phyloP scores from a whole-genome alignment of 2,888 invertebrate genomes.

The Steromphala cineraria region DNA sequence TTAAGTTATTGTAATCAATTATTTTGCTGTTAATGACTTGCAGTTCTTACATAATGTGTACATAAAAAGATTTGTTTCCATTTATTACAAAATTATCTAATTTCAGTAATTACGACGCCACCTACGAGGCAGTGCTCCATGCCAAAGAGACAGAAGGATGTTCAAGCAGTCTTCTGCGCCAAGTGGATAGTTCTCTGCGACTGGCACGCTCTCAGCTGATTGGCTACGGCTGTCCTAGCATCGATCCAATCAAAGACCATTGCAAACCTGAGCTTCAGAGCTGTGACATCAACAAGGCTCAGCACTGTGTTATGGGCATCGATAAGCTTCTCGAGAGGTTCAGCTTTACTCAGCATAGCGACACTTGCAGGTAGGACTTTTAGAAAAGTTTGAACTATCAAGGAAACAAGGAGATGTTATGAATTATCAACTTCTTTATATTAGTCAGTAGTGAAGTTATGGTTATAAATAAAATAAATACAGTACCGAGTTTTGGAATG shows the following conservation, averaged over 20 bases:
- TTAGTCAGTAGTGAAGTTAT: no score
- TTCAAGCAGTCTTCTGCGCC: neutral
- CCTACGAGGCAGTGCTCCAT: neutral
- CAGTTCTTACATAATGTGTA: no score
- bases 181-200: neutral
- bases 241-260: neutral
- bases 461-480: no score
- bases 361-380: neutral
- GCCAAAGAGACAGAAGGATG: neutral
- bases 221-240: constrained; percentile 3
- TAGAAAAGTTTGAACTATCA: no score
- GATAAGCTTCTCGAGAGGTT: neutral
- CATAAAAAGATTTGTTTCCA: no score
- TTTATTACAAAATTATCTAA: neutral
- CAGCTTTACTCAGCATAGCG: neutral
- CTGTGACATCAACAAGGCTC: neutral
- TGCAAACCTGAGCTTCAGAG: neutral
- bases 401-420: no score
- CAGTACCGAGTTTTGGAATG: no score
- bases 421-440: no score
- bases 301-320: neutral
- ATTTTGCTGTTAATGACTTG: no score
- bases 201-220: neutral
- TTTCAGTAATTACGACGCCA: neutral
- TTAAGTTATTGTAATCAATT: no score